A percentile compares a stretch with the other conserved stretches of the same genome.
phyloP scores from a whole-genome alignment of 1,140 invertebrate genomes.

The Oedothorax gibbosus region DNA sequence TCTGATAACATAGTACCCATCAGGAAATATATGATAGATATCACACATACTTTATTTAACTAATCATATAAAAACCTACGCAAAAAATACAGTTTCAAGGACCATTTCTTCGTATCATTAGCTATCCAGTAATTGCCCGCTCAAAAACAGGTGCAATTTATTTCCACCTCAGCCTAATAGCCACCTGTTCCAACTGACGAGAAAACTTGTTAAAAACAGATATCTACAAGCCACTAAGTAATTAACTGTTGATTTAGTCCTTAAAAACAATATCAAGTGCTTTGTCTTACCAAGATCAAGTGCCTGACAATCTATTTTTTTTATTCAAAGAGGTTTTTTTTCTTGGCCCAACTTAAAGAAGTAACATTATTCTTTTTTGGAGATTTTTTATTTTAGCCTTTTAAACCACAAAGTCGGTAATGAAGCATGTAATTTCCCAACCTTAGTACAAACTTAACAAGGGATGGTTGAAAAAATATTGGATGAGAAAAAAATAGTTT shows the following conservation, averaged over 20 bases:
- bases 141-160: background rate
- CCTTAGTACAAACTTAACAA: constrained; percentile 56
- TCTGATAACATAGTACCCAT: too few species aligned
- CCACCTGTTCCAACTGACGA: constrained; percentile 7
- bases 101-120: too few species aligned
- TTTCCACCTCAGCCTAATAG: background rate
- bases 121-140: too few species aligned
- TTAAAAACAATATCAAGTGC: constrained; percentile 43
- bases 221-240: constrained; percentile 24
- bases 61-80: too few species aligned
- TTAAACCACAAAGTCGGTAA: constrained; percentile 57
- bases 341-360: constrained; percentile 45
- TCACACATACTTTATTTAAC: too few species aligned
- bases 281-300: constrained; percentile 55
- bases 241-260: constrained; percentile 48
- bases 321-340: constrained; percentile 1
- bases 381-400: background rate
- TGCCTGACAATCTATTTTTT: constrained; percentile 40
- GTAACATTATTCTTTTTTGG: constrained; percentile 52
- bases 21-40: too few species aligned
- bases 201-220: background rate
- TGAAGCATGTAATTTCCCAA: constrained; percentile 59
- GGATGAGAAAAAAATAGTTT: background rate
- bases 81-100: too few species aligned
- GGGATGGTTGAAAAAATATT: constrained; percentile 33